These are phyloP conservation scores for Blastobasis adustella DNA, from an alignment of 2,888 invertebrate species.

Conservation along the genomic window DNA sequence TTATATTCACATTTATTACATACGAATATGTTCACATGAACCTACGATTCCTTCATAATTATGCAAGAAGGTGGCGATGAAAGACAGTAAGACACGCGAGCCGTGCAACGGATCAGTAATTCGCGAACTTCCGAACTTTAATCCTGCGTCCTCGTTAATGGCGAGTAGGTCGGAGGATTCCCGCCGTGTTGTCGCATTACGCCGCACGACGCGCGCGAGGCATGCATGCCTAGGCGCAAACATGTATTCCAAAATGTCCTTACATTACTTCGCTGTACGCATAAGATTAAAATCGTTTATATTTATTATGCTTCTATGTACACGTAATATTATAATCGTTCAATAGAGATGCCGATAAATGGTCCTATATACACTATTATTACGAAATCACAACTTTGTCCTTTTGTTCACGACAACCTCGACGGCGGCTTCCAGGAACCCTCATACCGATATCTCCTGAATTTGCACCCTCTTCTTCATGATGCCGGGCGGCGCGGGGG, in stretches of 20 bases:
- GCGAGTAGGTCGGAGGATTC: constrained; percentile 30
- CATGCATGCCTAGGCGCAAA: constrained; percentile 12
- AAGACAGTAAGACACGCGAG: constrained; percentile 9
- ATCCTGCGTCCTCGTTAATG: constrained; percentile 25
- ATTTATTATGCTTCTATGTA: constrained; percentile 14
- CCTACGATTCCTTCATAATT: constrained; percentile 40
- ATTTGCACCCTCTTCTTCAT: constrained; percentile 94
- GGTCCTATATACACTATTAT: constrained; percentile 25
- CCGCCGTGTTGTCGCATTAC: constrained; percentile 29
- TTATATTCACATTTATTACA: constrained; percentile 58
- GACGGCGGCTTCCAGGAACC: constrained; percentile 53
- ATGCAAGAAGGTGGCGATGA: constrained; percentile 25
- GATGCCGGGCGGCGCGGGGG: constrained; percentile 82
- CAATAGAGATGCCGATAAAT: too few relatives aligned
- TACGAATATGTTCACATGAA: constrained; percentile 47
- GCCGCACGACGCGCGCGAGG: constrained; percentile 25
- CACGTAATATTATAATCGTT: constrained; percentile 13
- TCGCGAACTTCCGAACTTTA: constrained; percentile 22
- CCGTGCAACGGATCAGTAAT: not conserved
- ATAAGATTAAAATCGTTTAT: constrained; percentile 8
- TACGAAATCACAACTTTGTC: constrained; percentile 56
- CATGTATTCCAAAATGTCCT: constrained; percentile 13
- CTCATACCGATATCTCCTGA: constrained; percentile 93
- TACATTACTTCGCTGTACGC: constrained; percentile 23
- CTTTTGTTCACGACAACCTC: constrained; percentile 63